These are phyloP conservation scores for Loriculus beryllinus DNA, from an alignment of 2,797 vertebrate genomes.

Conservation along the genomic window DNA sequence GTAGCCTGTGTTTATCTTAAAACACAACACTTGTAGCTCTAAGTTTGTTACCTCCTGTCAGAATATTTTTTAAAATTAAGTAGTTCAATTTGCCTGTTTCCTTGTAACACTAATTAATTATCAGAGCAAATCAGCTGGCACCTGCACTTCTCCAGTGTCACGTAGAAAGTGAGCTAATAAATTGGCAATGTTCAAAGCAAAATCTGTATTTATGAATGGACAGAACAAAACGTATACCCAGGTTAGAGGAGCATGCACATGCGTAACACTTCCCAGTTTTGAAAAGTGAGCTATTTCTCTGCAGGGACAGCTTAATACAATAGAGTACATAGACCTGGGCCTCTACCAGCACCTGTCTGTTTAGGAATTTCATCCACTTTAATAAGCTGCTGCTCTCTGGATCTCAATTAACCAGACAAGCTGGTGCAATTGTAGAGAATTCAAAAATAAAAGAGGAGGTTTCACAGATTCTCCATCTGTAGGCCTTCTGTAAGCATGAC, in stretches of 20 bases:
- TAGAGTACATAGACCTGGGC: slow-evolving; percentile 25
- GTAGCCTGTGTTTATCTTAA: neutral
- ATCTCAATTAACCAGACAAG: slow-evolving; percentile 58
- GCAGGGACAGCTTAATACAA: slow-evolving; percentile 45
- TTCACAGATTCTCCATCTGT: slow-evolving; percentile 46
- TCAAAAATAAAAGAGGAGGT: slow-evolving; percentile 31
- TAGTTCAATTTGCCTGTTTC: neutral
- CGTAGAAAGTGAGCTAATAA: neutral
- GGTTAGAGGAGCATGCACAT: neutral
- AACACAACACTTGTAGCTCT: neutral
- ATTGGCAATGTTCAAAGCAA: neutral
- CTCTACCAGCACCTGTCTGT: slow-evolving; percentile 47
- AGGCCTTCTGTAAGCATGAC: slow-evolving; percentile 51
- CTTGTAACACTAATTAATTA: neutral
- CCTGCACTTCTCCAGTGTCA: neutral
- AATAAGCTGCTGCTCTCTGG: slow-evolving; percentile 38
- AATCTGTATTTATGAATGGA: neutral
- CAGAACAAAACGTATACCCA: neutral
- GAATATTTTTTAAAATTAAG: neutral
- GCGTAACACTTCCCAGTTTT: neutral
- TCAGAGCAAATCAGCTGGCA: neutral
- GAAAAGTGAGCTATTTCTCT: slow-evolving; percentile 30
- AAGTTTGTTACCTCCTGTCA: neutral
- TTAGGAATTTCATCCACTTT: slow-evolving; percentile 61
- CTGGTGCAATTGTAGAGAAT: slow-evolving; percentile 21